Conservation (phyloP, 2,113 vertebrate genomes). For the Stomatorhinus ivindoensis region DNA sequence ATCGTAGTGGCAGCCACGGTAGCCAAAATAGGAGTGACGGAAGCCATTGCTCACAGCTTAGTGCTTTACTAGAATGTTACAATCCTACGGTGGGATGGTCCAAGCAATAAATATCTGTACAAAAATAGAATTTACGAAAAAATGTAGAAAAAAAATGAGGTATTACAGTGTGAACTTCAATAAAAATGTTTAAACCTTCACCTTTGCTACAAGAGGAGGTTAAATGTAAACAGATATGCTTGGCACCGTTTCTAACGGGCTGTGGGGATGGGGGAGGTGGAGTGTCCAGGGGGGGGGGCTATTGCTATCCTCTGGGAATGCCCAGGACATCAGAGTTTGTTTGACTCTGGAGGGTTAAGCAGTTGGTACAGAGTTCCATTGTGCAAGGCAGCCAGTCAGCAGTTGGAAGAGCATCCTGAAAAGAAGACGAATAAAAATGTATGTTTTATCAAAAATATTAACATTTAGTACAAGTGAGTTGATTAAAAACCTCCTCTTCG, state of each 20-base stretch:
- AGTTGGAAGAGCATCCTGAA: slow-evolving; percentile 71
- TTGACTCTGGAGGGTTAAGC: slow-evolving; percentile 51
- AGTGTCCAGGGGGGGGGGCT: slow-evolving; percentile 38
- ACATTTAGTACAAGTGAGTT: not conserved
- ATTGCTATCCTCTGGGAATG: slow-evolving; percentile 69
- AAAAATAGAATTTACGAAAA: slow-evolving; percentile 39
- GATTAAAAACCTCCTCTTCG: not conserved
- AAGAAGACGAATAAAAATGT: slow-evolving; percentile 21
- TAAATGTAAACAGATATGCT: slow-evolving; percentile 53
- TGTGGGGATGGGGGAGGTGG: slow-evolving; percentile 36
- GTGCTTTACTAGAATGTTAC: slow-evolving; percentile 38
- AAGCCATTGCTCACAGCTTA: slow-evolving; percentile 49
- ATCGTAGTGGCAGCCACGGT: slow-evolving; percentile 33
- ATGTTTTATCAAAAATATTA: not conserved
- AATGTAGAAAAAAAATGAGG: slow-evolving; percentile 56
- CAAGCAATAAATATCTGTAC: slow-evolving; percentile 38
- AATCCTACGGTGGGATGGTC: slow-evolving; percentile 48
- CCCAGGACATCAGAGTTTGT: slow-evolving; percentile 48
- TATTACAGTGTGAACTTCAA: slow-evolving; percentile 53
- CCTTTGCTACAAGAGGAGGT: slow-evolving; percentile 57
- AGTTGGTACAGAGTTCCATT: slow-evolving; percentile 63
- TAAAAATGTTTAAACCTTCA: slow-evolving; percentile 35
- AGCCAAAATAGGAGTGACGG: slow-evolving; percentile 42
- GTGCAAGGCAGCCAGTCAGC: slow-evolving; percentile 52
- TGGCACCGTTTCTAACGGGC: slow-evolving; percentile 39